Evolutionary conservation across 2,113 vertebrate species (phyloP).

Genomic region (Nyctereutes procyonoides): DNA sequence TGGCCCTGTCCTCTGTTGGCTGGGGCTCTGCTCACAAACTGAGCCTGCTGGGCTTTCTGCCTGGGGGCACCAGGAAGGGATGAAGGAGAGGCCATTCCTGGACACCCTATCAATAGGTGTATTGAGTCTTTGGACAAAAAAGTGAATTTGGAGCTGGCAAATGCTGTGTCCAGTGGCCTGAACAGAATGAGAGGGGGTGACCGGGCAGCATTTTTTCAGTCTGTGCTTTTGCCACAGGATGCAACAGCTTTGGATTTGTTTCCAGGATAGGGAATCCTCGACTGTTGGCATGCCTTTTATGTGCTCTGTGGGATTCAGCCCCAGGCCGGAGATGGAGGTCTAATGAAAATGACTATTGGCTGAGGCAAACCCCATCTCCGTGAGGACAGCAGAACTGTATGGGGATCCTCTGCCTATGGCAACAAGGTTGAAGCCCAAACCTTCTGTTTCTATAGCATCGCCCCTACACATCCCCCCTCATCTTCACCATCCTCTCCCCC

Average conservation of each 20-base stretch:
- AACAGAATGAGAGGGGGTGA: conserved; percentile 48
- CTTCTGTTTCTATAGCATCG: conserved; percentile 23
- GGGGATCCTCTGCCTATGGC: neutral
- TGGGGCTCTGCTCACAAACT: conserved; percentile 54
- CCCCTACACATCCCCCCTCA: neutral
- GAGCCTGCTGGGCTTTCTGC: conserved; percentile 73
- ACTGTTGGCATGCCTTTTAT: conserved; percentile 49
- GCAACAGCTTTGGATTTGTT: conserved; percentile 60
- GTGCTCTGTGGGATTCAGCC: conserved; percentile 43
- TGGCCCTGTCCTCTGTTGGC: neutral
- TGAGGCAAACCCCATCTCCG: neutral
- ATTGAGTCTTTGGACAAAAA: conserved; percentile 76
- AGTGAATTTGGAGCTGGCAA: conserved; percentile 63
- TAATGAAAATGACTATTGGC: conserved; percentile 39
- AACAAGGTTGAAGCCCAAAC: neutral
- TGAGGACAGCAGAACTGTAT: neutral
- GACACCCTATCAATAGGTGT: conserved; percentile 70
- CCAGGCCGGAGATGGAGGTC: conserved; percentile 22
- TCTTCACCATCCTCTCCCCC: neutral
- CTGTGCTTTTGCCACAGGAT: conserved; percentile 46
- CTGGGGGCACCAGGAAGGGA: conserved; percentile 13
- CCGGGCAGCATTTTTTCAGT: conserved; percentile 4
- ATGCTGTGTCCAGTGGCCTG: conserved; percentile 37
- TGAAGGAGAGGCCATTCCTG: conserved; percentile 69
- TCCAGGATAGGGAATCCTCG: conserved; percentile 59